These are phyloP conservation scores for Hippocampus zosterae DNA, from an alignment of 2,113 vertebrate species.

Conservation along the genomic window DNA sequence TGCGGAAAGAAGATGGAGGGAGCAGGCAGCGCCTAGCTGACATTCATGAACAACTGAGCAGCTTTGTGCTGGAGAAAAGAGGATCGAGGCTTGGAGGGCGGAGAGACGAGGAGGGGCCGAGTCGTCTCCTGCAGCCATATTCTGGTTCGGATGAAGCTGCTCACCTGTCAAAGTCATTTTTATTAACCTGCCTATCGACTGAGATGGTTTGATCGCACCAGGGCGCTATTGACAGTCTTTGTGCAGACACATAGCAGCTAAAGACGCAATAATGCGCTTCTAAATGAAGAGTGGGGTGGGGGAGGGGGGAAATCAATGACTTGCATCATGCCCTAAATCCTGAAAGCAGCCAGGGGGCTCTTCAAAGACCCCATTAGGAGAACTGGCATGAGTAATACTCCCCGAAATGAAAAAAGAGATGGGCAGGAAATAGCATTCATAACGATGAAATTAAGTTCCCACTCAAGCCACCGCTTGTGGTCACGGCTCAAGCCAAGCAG, in stretches of 20 bases:
- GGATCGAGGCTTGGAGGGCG: conserved; percentile 47
- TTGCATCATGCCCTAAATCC: conserved; percentile 61
- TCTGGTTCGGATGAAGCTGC: conserved; percentile 30
- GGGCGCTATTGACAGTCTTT: conserved; percentile 50
- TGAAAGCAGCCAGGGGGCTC: conserved; percentile 31
- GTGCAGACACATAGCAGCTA: conserved; percentile 39
- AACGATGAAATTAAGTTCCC: conserved; percentile 34
- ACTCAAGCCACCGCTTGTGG: conserved; percentile 5
- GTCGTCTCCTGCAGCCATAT: conserved; percentile 23
- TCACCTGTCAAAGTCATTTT: conserved; percentile 49
- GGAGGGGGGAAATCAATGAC: conserved; percentile 49
- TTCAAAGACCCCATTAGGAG: conserved; percentile 54
- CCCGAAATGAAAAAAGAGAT: conserved; percentile 43
- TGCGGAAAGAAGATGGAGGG: conserved; percentile 41
- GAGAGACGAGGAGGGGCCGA: conserved; percentile 37
- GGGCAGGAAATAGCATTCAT: conserved; percentile 3
- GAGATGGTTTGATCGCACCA: conserved; percentile 53
- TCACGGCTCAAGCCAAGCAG: background rate
- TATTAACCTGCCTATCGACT: conserved; percentile 55
- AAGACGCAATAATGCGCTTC: conserved; percentile 60
- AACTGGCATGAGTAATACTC: conserved; percentile 42
- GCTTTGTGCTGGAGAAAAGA: conserved; percentile 59
- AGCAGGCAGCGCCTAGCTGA: conserved; percentile 57
- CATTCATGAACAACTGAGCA: conserved; percentile 66
- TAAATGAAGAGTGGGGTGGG: conserved; percentile 29